Percentiles rank a stretch among this genome's conserved stretches.
Evolutionary conservation across 2,888 invertebrate species (phyloP).

Genomic region (Sepiola atlantica): DNA sequence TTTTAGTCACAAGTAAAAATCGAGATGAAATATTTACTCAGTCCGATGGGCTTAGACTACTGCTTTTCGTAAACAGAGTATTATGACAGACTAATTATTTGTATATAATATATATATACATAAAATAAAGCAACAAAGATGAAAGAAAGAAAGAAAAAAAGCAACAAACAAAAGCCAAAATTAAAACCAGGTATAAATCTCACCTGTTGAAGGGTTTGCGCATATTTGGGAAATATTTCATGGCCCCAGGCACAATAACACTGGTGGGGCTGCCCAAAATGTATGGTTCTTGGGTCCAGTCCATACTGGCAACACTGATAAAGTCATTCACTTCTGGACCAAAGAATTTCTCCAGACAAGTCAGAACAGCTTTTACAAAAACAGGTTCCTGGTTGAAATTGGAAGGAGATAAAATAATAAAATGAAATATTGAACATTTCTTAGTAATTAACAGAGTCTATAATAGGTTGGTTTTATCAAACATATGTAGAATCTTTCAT

Average conservation of each 20-base stretch:
- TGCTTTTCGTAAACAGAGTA: too few species aligned
- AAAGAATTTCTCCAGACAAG: constrained; percentile 71
- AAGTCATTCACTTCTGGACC: constrained; percentile 66
- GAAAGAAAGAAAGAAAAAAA: background rate
- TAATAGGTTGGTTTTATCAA: background rate
- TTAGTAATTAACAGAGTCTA: background rate
- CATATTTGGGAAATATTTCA: constrained; percentile 64
- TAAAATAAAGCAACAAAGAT: too few species aligned
- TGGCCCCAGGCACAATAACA: constrained; percentile 68
- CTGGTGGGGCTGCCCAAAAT: constrained; percentile 72
- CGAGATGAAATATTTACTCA: too few species aligned
- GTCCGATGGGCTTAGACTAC: too few species aligned
- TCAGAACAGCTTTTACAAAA: constrained; percentile 67
- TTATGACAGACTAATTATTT: too few species aligned
- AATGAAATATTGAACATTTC: background rate
- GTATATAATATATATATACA: too few species aligned
- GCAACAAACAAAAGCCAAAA: background rate
- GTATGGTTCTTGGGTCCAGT: constrained; percentile 72
- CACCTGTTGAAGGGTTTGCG: constrained; percentile 69
- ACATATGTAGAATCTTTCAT: background rate
- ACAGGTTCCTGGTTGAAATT: background rate
- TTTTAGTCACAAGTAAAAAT: too few species aligned
- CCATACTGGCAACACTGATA: constrained; percentile 72
- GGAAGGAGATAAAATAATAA: background rate
- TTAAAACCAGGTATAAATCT: too few species aligned